A percentile compares a stretch with the other conserved stretches of the same genome.
These are phyloP conservation scores for Prosopocoilus inquinatus DNA, from an alignment of 2,888 invertebrate genomes.

Conservation along the genomic window DNA sequence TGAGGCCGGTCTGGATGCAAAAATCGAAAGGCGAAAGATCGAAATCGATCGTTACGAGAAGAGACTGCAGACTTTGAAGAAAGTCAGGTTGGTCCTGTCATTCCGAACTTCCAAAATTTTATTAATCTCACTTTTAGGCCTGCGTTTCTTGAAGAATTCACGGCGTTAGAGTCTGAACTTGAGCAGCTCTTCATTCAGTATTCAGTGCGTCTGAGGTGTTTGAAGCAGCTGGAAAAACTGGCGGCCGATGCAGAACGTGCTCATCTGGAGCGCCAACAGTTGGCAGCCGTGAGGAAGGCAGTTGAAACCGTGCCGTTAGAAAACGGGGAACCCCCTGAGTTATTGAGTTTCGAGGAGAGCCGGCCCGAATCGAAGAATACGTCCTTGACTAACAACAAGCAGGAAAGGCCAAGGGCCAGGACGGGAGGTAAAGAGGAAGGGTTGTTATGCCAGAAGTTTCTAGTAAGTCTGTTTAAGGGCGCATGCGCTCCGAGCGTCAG, in stretches of 20 bases:
- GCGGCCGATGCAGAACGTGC: conserved; percentile 76
- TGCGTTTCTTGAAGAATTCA: conserved; percentile 95
- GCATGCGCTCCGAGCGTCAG: conserved; percentile 30
- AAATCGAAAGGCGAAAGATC: conserved; percentile 84
- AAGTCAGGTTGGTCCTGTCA: conserved; percentile 68
- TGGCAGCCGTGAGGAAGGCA: conserved; percentile 50
- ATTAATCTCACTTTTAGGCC: conserved; percentile 59
- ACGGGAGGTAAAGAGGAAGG: conserved; percentile 52
- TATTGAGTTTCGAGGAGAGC: conserved; percentile 37
- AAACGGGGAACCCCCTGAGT: conserved; percentile 34
- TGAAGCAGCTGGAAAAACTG: conserved; percentile 84
- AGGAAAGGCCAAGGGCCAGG: conserved; percentile 57
- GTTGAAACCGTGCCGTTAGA: conserved; percentile 55
- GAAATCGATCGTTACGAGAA: conserved; percentile 94
- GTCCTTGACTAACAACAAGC: conserved; percentile 41
- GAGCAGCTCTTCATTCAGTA: conserved; percentile 84
- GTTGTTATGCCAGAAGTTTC: too few species aligned
- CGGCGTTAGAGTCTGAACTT: conserved; percentile 81
- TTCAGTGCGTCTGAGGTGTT: conserved; percentile 81
- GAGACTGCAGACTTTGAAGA: conserved; percentile 87
- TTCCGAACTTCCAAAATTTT: too few species aligned
- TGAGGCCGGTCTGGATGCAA: conserved; percentile 84
- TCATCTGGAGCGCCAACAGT: conserved; percentile 74
- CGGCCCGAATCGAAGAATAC: conserved; percentile 32
- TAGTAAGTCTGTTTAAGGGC: conserved; percentile 24